Conservation (phyloP, 2,113 vertebrate species). For the Leptosomus discolor region DNA sequence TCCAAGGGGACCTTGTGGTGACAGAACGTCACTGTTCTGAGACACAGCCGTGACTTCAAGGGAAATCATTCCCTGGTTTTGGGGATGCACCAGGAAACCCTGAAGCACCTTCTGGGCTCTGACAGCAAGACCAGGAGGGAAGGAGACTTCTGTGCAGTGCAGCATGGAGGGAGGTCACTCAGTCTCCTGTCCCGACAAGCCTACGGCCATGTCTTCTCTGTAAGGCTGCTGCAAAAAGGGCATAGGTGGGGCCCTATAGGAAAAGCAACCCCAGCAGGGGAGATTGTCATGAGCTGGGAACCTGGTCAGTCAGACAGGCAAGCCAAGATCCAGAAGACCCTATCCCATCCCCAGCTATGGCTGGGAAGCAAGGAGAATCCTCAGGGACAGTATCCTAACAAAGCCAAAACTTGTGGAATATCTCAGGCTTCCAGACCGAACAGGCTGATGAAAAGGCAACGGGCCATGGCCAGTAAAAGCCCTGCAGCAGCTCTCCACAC, state of each 20-base stretch:
- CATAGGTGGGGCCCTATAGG: background rate
- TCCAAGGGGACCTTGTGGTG: background rate
- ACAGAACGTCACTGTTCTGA: background rate
- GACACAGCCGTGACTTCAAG: background rate
- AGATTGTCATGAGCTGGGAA: background rate
- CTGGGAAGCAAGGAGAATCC: background rate
- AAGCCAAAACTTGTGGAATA: background rate
- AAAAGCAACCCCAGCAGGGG: background rate
- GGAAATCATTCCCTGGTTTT: background rate
- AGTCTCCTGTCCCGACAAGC: background rate
- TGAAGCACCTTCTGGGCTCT: background rate
- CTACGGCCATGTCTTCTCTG: rapidly evolving
- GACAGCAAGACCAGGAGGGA: background rate
- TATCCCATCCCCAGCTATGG: background rate
- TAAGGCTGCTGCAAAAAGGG: background rate
- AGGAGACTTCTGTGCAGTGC: background rate
- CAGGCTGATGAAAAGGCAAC: background rate
- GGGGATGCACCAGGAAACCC: background rate
- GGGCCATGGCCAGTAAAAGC: background rate
- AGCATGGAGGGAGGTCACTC: background rate
- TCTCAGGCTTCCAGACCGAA: background rate
- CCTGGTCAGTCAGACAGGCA: background rate
- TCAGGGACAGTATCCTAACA: background rate
- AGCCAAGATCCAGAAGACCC: background rate
- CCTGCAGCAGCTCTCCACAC: background rate